phyloP scores from a whole-genome alignment of 2,113 vertebrate species.

The Crypturellus undulatus region DNA sequence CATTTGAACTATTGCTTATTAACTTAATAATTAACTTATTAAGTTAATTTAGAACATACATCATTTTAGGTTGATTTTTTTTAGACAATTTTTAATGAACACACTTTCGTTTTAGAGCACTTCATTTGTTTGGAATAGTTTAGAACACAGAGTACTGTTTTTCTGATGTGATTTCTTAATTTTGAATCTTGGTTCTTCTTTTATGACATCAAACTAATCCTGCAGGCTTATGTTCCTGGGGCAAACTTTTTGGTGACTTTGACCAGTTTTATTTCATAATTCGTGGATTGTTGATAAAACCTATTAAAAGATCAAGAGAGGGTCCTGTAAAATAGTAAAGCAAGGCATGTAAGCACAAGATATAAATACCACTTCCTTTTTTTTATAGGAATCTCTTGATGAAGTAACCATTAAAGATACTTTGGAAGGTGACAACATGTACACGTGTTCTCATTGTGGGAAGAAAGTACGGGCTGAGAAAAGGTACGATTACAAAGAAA shows the following conservation, averaged over 20 bases:
- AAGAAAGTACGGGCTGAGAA: conserved; percentile 98
- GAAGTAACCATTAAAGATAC: conserved; percentile 99
- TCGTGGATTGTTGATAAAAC: neutral
- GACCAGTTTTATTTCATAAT: neutral
- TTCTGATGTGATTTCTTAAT: neutral
- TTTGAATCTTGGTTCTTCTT: neutral
- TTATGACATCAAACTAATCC: neutral
- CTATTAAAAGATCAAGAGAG: neutral
- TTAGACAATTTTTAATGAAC: neutral
- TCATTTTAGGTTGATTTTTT: neutral
- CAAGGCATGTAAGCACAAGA: neutral
- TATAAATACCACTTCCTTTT: neutral
- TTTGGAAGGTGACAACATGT: conserved; percentile 99
- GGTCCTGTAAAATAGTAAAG: neutral
- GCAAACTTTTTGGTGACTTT: neutral
- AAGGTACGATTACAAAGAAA: conserved; percentile 78
- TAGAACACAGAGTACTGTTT: neutral
- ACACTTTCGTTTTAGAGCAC: neutral
- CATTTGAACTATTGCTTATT: neutral
- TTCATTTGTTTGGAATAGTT: neutral
- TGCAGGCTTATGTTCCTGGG: neutral
- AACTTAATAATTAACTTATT: neutral
- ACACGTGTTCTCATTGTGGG: conserved; percentile 98
- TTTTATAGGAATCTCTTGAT: conserved; percentile 92
- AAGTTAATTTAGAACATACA: neutral